These are phyloP conservation scores for Episyrphus balteatus DNA, from an alignment of 1,140 invertebrate genomes.

Conservation along the genomic window DNA sequence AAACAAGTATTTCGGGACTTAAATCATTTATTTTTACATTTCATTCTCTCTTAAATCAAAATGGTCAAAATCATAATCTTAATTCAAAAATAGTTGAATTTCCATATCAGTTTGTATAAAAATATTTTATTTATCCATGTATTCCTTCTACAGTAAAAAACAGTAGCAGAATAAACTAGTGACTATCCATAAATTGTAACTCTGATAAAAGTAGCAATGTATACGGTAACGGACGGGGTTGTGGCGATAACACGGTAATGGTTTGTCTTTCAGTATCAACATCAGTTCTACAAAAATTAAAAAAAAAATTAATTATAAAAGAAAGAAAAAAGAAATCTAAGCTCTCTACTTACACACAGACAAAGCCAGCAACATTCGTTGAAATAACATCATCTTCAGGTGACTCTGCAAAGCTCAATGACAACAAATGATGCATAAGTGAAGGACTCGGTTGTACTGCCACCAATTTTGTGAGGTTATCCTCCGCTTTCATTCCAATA, in stretches of 20 bases:
- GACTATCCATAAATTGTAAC: slow-evolving; percentile 80
- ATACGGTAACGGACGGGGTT: slow-evolving; percentile 82
- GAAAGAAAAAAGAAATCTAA: slow-evolving; percentile 1
- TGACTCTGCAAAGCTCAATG: slow-evolving; percentile 72
- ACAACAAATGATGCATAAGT: slow-evolving; percentile 78
- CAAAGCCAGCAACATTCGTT: slow-evolving; percentile 83
- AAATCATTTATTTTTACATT: too few relatives aligned
- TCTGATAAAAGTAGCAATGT: slow-evolving; percentile 72
- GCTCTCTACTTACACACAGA: slow-evolving; percentile 75
- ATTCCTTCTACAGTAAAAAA: background rate
- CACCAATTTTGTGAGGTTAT: slow-evolving; percentile 86
- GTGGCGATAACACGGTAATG: slow-evolving; percentile 82
- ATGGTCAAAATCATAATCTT: too few relatives aligned
- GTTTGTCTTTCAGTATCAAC: slow-evolving; percentile 79
- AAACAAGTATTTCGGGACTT: too few relatives aligned
- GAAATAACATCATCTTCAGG: slow-evolving; percentile 68
- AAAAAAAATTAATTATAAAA: slow-evolving; percentile 2
- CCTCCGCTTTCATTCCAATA: slow-evolving; percentile 85
- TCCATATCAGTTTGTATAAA: too few relatives aligned
- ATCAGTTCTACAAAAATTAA: slow-evolving; percentile 57
- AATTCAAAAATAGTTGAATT: too few relatives aligned
- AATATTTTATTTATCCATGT: background rate
- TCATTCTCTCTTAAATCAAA: too few relatives aligned
- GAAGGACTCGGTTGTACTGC: slow-evolving; percentile 60
- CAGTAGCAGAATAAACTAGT: slow-evolving; percentile 34